phyloP scores from a whole-genome alignment of 2,797 vertebrate species.

The Acrossocheilus wenchowensis region DNA sequence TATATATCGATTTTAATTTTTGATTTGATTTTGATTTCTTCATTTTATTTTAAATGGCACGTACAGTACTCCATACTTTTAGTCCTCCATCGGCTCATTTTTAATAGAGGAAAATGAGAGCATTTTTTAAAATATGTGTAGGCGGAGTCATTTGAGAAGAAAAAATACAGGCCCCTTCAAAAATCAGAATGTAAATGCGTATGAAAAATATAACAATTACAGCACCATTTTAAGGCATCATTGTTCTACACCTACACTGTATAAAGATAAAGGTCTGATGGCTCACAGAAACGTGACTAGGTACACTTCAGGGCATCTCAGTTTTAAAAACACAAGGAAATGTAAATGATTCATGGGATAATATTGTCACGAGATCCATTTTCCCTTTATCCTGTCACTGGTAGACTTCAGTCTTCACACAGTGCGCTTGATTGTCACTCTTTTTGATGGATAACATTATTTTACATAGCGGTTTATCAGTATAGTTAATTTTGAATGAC shows the following conservation, averaged over 20 bases:
- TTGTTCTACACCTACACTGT: slow-evolving; percentile 1
- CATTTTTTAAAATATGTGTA: slow-evolving; percentile 10
- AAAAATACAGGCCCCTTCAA: background rate
- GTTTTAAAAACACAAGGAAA: background rate
- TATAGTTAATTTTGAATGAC: slow-evolving; percentile 32
- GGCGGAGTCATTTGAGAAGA: background rate
- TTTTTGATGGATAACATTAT: background rate
- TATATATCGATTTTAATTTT: background rate
- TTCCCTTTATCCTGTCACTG: slow-evolving; percentile 9
- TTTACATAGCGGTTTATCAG: background rate
- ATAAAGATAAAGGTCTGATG: slow-evolving; percentile 1
- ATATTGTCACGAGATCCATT: background rate
- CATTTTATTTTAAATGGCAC: slow-evolving; percentile 12
- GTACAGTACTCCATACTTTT: background rate
- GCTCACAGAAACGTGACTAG: background rate
- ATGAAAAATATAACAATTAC: slow-evolving; percentile 8
- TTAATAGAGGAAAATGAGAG: background rate
- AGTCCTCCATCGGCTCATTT: slow-evolving; percentile 1
- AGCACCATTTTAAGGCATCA: slow-evolving; percentile 6
- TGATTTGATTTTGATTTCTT: background rate
- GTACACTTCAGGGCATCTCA: background rate
- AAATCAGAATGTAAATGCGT: background rate
- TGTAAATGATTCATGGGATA: background rate
- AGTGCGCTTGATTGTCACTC: slow-evolving; percentile 20
- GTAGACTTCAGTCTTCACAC: background rate